These are phyloP conservation scores for Phyllotis vaccarum DNA, from an alignment of 2,797 vertebrate species.

Conservation along the genomic window DNA sequence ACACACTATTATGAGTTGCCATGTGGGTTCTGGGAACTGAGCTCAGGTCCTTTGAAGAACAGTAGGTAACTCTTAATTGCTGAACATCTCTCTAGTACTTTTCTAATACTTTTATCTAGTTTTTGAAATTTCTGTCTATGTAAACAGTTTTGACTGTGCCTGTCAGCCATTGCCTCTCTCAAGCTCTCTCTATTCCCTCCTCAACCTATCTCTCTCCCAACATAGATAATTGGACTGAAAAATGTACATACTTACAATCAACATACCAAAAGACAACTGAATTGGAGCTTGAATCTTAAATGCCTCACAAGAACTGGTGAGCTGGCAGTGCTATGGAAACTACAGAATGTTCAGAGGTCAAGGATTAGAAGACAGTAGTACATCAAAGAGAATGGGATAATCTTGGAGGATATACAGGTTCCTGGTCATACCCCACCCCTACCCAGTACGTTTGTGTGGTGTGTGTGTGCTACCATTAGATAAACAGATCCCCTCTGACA, in stretches of 20 bases:
- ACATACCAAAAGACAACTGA: not conserved
- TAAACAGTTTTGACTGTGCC: not conserved
- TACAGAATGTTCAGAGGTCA: not conserved
- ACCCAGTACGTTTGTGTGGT: too few species aligned
- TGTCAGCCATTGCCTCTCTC: not conserved
- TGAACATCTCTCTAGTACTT: not conserved
- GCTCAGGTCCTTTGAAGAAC: not conserved
- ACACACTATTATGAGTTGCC: not conserved
- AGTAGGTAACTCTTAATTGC: not conserved
- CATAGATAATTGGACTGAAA: constrained; percentile 9
- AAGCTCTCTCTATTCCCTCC: not conserved
- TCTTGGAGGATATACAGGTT: too few species aligned
- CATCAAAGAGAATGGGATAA: too few species aligned
- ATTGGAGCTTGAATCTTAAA: not conserved
- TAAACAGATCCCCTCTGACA: not conserved
- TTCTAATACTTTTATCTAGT: not conserved
- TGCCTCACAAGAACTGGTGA: too few species aligned
- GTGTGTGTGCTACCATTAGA: not conserved
- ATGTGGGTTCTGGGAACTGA: not conserved
- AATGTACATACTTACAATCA: not conserved
- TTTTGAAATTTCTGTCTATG: not conserved
- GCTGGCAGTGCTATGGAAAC: not conserved
- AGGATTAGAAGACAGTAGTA: not conserved
- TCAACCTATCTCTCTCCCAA: not conserved
- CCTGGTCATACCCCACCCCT: too few species aligned